Base-by-base conservation (phyloP, 2,797 vertebrate species). In the Eulemur coronatus region DNA sequence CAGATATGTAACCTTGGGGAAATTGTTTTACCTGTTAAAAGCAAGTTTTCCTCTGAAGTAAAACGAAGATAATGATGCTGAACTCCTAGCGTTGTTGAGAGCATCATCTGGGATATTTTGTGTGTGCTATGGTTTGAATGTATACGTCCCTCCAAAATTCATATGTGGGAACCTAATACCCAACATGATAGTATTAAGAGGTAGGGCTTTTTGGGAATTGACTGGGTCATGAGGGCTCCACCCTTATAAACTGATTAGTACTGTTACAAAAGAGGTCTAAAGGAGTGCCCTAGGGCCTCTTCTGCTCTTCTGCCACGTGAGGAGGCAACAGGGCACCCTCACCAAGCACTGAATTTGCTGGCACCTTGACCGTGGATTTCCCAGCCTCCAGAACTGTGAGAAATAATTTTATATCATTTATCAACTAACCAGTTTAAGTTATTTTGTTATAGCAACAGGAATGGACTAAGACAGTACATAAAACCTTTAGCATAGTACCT, bases 11-110 rank as follows among this genome's bases (percentile, higher is more conserved):
- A 93, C 24, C 20, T 52, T 89, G 28, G 20, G 26, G 5, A 85
- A 57, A 76, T 86, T n/a, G 30, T 41, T 86, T 94, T 41, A 48
- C 24, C 8, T 94, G 92, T 70, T 82, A 65, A 94, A 80, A 46
- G 43, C 72, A 46, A 89, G 30, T 1, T 55, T 92, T 79, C n/a
- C 52, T 67, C 22, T 63, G 33, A 81, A 76, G 33, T 30, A 59
- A 72, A 84, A 17, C 43, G 46, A 61, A 86, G 11, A 28, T 41
- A 57, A 50, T 48, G 48, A 28, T 43, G 18, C 38, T 13, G 28
- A 30, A 22, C 6, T 87, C 3, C 38, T 4, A 65, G 4, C 4
- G 12, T 63, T 73, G 15, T 30, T 46, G 8, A 46, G 7, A 67
- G 14, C 6, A 43, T 78, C 26, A 46, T 26, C 12, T 35, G 57